phyloP scores from a whole-genome alignment of 2,113 vertebrate genomes.

The Gorsachius goisagi region DNA sequence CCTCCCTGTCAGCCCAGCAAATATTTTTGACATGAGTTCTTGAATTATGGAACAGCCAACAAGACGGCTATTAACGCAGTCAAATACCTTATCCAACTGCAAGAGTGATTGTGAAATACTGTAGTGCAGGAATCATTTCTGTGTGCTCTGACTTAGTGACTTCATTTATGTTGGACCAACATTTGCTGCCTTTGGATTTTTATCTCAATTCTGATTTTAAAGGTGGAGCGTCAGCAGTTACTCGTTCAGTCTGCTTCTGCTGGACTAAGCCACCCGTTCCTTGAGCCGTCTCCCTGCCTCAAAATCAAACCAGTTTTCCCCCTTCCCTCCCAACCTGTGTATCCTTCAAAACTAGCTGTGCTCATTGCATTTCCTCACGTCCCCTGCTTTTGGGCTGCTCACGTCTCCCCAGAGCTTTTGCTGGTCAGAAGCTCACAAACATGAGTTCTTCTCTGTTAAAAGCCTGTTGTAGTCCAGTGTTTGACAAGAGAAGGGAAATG shows the following conservation, averaged over 20 bases:
- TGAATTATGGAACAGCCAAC: constrained; percentile 9
- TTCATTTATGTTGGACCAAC: not conserved
- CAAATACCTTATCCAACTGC: not conserved
- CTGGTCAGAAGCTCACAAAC: not conserved
- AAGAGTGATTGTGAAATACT: constrained; percentile 1
- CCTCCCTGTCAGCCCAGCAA: constrained; percentile 51
- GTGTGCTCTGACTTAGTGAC: not conserved
- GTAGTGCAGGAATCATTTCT: not conserved
- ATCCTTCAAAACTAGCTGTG: not conserved
- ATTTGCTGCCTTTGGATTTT: constrained; percentile 9
- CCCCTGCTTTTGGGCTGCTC: not conserved
- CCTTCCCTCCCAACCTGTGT: not conserved
- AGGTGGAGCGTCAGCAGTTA: not conserved
- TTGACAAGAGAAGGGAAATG: not conserved
- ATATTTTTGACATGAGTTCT: constrained; percentile 54
- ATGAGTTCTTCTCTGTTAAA: not conserved
- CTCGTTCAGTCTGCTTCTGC: not conserved
- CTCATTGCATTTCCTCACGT: not conserved
- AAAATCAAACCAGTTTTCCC: not conserved
- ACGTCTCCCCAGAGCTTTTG: not conserved
- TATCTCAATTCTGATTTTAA: not conserved
- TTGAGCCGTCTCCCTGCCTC: not conserved
- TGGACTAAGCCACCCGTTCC: not conserved
- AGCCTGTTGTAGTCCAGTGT: not conserved
- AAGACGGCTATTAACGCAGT: not conserved